Conservation (phyloP, 2,113 vertebrate genomes). For the Nothobranchius furzeri region DNA sequence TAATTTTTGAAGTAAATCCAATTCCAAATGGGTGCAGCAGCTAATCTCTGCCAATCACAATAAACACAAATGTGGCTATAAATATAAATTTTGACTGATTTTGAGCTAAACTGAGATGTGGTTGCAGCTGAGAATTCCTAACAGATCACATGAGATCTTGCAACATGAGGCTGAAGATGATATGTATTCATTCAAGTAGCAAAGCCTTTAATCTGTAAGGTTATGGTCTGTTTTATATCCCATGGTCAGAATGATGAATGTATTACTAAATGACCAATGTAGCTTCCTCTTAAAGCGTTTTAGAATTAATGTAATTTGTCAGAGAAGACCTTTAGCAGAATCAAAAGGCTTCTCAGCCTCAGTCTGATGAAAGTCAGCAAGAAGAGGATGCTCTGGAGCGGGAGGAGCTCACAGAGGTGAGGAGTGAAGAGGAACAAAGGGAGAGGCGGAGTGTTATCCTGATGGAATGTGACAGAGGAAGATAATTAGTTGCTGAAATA, state of each 20-base stretch:
- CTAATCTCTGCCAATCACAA: too few relatives aligned
- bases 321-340: slow-evolving; percentile 10
- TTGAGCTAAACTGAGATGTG: too few relatives aligned
- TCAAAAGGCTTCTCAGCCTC: slow-evolving; percentile 15
- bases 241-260: not conserved
- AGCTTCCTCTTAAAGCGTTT: not conserved
- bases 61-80: too few relatives aligned
- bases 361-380: slow-evolving; percentile 42
- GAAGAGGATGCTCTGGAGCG: slow-evolving; percentile 19
- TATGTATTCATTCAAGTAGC: not conserved
- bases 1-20: too few relatives aligned
- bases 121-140: too few relatives aligned
- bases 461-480: slow-evolving; percentile 66
- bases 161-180: too few relatives aligned
- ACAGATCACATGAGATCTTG: too few relatives aligned
- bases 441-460: slow-evolving; percentile 66
- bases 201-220: not conserved
- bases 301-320: slow-evolving; percentile 17
- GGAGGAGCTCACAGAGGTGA: slow-evolving; percentile 44
- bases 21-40: too few relatives aligned
- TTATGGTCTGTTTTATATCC: not conserved
- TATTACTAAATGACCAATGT: not conserved
- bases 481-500: slow-evolving; percentile 9
- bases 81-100: too few relatives aligned
- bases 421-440: slow-evolving; percentile 59